Percentiles rank a stretch among this genome's conserved stretches.
These are phyloP conservation scores for Liopterus haemorrhoidalis DNA, from an alignment of 2,888 invertebrate genomes.

Conservation along the genomic window DNA sequence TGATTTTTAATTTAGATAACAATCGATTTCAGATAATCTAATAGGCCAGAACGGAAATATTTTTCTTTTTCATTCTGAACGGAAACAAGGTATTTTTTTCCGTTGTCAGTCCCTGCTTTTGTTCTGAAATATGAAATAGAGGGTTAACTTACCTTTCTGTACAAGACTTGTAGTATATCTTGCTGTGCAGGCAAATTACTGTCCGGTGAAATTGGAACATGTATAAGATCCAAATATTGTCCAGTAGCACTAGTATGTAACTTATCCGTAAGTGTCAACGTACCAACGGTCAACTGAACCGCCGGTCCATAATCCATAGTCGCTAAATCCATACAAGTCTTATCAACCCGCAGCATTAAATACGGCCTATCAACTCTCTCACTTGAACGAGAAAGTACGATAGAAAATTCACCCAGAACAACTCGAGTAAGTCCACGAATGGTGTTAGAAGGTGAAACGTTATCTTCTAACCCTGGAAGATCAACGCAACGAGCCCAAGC, in stretches of 20 bases:
- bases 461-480: constrained; percentile 76
- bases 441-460: constrained; percentile 70
- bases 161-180: constrained; percentile 66
- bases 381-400: constrained; percentile 59
- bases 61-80: too few relatives aligned
- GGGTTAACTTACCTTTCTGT: constrained; percentile 60
- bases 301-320: constrained; percentile 75
- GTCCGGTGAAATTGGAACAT: constrained; percentile 53
- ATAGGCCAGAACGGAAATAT: too few relatives aligned
- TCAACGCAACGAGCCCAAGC: constrained; percentile 70
- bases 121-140: background rate
- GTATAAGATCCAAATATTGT: constrained; percentile 68
- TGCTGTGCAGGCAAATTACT: constrained; percentile 49
- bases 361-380: constrained; percentile 67
- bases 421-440: constrained; percentile 66
- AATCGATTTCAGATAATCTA: too few relatives aligned
- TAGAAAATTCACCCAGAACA: constrained; percentile 63
- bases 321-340: constrained; percentile 66
- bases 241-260: constrained; percentile 68
- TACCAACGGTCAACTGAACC: constrained; percentile 62
- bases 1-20: too few relatives aligned
- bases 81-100: too few relatives aligned
- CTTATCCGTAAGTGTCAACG: constrained; percentile 65
- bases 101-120: background rate
- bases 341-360: constrained; percentile 63